These are phyloP conservation scores for Chroicocephalus ridibundus DNA, from an alignment of 2,113 vertebrate species.

Conservation along the genomic window DNA sequence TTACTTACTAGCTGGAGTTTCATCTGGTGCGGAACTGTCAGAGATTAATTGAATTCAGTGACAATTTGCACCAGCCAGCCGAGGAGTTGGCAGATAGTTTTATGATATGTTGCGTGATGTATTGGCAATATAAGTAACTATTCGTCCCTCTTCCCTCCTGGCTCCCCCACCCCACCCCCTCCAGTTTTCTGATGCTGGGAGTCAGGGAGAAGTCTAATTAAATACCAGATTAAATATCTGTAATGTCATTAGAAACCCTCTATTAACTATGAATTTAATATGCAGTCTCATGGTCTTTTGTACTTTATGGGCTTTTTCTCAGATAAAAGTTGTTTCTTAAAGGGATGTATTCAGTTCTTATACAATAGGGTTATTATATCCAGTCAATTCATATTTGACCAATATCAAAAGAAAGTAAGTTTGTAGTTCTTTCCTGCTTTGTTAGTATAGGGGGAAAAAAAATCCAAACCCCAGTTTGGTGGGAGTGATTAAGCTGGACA, in stretches of 20 bases:
- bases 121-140: background rate
- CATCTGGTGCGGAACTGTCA: background rate
- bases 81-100: accelerated
- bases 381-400: background rate
- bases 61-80: background rate
- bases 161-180: accelerated
- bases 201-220: background rate
- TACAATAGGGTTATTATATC: background rate
- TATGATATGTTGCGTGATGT: background rate
- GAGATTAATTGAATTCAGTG: background rate
- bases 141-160: background rate
- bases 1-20: background rate
- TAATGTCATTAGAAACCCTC: background rate
- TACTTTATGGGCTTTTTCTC: background rate
- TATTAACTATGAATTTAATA: background rate
- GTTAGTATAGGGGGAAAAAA: background rate
- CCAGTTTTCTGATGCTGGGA: background rate
- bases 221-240: background rate
- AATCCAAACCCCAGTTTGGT: background rate
- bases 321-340: background rate
- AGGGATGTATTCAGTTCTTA: background rate
- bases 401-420: background rate
- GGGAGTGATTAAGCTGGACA: background rate
- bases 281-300: background rate
- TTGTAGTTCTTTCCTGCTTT: background rate